A percentile compares a stretch with the other conserved stretches of the same genome.
Conservation (phyloP, 1,140 invertebrate species). For the Bombus confusus region DNA sequence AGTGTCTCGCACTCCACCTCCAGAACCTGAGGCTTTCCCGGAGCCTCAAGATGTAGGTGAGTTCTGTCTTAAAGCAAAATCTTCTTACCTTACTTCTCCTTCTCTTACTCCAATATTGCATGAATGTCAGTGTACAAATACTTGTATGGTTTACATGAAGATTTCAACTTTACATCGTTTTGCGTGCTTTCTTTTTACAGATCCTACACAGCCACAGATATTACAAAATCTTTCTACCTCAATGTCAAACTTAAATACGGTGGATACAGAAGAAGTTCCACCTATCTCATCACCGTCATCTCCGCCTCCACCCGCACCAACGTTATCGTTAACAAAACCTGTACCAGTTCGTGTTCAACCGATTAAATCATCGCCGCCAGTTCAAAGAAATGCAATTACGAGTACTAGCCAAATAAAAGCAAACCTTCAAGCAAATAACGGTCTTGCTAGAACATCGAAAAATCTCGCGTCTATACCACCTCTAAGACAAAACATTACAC, state of each 20-base stretch:
- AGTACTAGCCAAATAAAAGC: slow-evolving; percentile 80
- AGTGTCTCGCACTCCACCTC: slow-evolving; percentile 82
- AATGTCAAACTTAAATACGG: slow-evolving; percentile 75
- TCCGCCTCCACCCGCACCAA: slow-evolving; percentile 66
- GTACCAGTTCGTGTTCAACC: slow-evolving; percentile 79
- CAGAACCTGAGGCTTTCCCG: slow-evolving; percentile 79
- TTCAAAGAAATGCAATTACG: slow-evolving; percentile 77
- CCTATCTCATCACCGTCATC: slow-evolving; percentile 69
- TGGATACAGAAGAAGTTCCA: slow-evolving; percentile 70
- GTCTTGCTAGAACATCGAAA: slow-evolving; percentile 71
- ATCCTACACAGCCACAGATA: slow-evolving; percentile 78
- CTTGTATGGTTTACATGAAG: not conserved
- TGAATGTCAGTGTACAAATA: not conserved
- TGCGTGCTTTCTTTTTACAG: slow-evolving; percentile 63
- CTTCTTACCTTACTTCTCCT: not conserved
- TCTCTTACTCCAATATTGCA: slow-evolving; percentile 10
- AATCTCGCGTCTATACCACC: slow-evolving; percentile 79
- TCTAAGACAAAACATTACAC: slow-evolving; percentile 77
- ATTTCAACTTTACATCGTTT: not conserved
- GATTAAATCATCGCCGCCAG: slow-evolving; percentile 78
- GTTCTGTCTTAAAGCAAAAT: slow-evolving; percentile 48
- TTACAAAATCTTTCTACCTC: slow-evolving; percentile 79
- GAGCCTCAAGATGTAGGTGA: slow-evolving; percentile 81
- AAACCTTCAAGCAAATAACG: slow-evolving; percentile 77
- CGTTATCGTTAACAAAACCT: slow-evolving; percentile 75